Base-by-base conservation (phyloP, 2,797 vertebrate genomes). In the Schizopygopsis malacanthus region DNA sequence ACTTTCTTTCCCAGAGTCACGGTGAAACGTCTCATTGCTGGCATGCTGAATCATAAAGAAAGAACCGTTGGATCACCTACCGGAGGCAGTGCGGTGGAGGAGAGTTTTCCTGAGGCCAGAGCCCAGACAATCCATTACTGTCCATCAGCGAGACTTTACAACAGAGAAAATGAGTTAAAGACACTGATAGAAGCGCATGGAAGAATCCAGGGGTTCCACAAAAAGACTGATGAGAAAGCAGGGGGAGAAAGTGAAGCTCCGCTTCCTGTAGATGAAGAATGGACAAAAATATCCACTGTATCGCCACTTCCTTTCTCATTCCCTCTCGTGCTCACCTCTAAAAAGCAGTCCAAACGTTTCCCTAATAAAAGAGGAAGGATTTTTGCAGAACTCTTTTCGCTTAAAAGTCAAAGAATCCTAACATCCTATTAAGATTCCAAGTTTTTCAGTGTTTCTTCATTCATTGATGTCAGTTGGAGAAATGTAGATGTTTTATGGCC, bases 91-190 rank as follows among this genome's bases (percentile, higher is more conserved):
- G 54, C 10, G 78, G 83, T 83, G 90, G 61, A 91, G 86, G 79
- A 28, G 72, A 82, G 89, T 91, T 88, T 84, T 91, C 87, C 87
- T 18, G 89, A 88, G 89, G 54, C 47, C 3, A 82, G 84, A 61
- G 20, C 16, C 72, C 77, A 91, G 85, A 73, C 78, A 91, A 85
- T 95, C 92, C 94, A 94, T 93, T 87, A 81, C 63, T 61, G 83
- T 37, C 69, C 82, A 84, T 84, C 18, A 72, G 69, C 39, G 8
- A 25, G 45, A 82, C 61, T 70, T 75, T 6, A 47, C 4, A 10
- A 37, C 37, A 52, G 15, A 25, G 28, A 56, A 45, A 76, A 59
- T 61, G 52, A 79, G 10, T 15, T n/a, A 25, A 69, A 6, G 9
- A 65, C 10, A 67, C 45, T 16, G 5, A 75, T 47, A 0, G 50